Conservation (phyloP, 2,797 vertebrate genomes). For the Falco rusticolus region DNA sequence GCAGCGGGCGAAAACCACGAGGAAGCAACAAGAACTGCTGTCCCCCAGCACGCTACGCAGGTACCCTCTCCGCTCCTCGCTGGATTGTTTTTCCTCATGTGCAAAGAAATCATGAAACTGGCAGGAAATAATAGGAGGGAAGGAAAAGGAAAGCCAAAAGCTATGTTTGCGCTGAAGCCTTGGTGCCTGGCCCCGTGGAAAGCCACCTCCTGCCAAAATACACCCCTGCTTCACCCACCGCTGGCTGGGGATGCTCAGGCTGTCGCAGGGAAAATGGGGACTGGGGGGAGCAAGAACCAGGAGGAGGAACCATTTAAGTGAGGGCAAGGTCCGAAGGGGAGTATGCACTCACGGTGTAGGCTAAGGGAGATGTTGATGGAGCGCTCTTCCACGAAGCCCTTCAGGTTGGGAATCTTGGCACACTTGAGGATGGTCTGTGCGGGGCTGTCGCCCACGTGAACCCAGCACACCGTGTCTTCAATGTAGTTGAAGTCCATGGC, state of each 20-base stretch:
- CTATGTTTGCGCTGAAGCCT: not conserved
- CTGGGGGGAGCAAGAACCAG: not conserved
- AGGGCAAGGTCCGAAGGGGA: not conserved
- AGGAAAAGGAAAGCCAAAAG: not conserved
- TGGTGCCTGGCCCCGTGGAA: accelerated
- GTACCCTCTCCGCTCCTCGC: not conserved
- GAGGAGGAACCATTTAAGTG: not conserved
- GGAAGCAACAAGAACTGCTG: accelerated
- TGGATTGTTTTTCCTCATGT: accelerated
- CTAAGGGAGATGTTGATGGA: slow-evolving; percentile 96
- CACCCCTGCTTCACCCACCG: not conserved
- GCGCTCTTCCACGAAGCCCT: slow-evolving; percentile 86
- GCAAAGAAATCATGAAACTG: not conserved
- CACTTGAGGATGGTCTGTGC: slow-evolving; percentile 91
- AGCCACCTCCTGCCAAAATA: not conserved
- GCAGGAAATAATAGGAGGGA: not conserved
- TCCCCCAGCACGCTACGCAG: accelerated
- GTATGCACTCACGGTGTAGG: slow-evolving; percentile 89
- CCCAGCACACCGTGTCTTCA: slow-evolving; percentile 94
- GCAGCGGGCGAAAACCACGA: not conserved
- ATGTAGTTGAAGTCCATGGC: slow-evolving; percentile 97
- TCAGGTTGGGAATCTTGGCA: slow-evolving; percentile 91
- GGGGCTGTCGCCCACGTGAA: slow-evolving; percentile 90
- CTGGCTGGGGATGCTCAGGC: not conserved
- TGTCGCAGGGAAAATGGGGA: not conserved